Evolutionary conservation across 2,888 invertebrate species (phyloP).

Genomic region (Meganola albula): DNA sequence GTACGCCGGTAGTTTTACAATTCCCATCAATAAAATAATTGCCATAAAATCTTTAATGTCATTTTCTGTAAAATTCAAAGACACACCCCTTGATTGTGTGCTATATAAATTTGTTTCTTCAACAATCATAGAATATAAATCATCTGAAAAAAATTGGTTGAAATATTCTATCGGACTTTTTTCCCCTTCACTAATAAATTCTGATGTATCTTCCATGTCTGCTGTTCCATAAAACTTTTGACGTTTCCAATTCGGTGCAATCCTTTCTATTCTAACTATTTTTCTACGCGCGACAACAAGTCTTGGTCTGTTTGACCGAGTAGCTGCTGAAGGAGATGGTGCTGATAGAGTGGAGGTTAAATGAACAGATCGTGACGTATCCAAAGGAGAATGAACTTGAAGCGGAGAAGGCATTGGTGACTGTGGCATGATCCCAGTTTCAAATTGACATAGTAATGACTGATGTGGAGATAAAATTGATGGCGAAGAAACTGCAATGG

Average conservation of each 20-base stretch:
- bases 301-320: conserved; percentile 8
- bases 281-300: conserved; percentile 5
- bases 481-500: conserved; percentile 2
- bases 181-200: conserved; percentile 3
- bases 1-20: conserved; percentile 10
- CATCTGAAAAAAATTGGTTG: conserved; percentile 10
- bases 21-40: conserved; percentile 7
- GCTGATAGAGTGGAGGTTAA: conserved; percentile 4
- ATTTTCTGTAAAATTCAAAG: conserved; percentile 10
- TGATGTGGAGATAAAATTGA: conserved; percentile 6
- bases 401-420: not conserved
- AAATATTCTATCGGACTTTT: conserved; percentile 14
- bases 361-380: conserved; percentile 2
- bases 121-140: conserved; percentile 6
- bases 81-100: conserved; percentile 9
- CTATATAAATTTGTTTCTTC: conserved; percentile 11
- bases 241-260: conserved; percentile 7
- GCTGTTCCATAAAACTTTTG: conserved; percentile 9
- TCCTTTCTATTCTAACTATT: conserved; percentile 5
- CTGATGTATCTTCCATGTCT: conserved; percentile 4
- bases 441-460: not conserved
- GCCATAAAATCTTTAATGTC: conserved; percentile 11
- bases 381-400: conserved; percentile 3
- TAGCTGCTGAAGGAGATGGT: conserved; percentile 6
- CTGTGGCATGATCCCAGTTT: not conserved